Evolutionary conservation across 1,140 invertebrate species (phyloP).

Genomic region (Ectropis grisescens): DNA sequence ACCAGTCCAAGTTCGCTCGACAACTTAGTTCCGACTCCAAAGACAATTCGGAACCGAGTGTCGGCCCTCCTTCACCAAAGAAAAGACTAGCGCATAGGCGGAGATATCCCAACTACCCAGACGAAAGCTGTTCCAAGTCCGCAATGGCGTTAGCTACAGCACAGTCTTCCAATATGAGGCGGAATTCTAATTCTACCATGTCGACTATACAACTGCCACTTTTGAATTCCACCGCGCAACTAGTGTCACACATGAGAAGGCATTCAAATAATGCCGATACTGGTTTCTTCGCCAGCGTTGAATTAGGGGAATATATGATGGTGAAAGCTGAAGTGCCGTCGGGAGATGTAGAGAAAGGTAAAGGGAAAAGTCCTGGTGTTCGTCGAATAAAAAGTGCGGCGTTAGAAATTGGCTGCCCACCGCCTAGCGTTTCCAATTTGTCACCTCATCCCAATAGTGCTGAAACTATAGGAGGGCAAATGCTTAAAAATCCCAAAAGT

Average conservation of each 20-base stretch:
- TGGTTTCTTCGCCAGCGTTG: constrained; percentile 69
- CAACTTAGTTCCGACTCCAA: constrained; percentile 65
- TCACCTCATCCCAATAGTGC: constrained; percentile 77
- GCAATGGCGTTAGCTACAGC: constrained; percentile 54
- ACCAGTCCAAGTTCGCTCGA: constrained; percentile 57
- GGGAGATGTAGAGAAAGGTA: constrained; percentile 45
- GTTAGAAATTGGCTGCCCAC: constrained; percentile 75
- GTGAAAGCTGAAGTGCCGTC: constrained; percentile 50
- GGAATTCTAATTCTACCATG: constrained; percentile 73
- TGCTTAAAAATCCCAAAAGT: constrained; percentile 73
- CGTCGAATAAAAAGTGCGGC: constrained; percentile 77
- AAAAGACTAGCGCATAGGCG: constrained; percentile 46
- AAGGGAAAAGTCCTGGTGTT: constrained; percentile 66
- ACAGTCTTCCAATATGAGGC: constrained; percentile 62
- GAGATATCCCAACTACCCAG: constrained; percentile 54
- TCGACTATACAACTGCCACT: constrained; percentile 71
- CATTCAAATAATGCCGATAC: constrained; percentile 76
- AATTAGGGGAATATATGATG: constrained; percentile 68
- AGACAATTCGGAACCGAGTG: constrained; percentile 63
- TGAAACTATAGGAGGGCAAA: constrained; percentile 75
- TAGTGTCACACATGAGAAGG: constrained; percentile 67
- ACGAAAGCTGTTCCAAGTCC: constrained; percentile 63
- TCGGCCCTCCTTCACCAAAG: constrained; percentile 57
- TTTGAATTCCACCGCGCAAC: constrained; percentile 57
- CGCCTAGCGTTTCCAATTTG: constrained; percentile 73